These are phyloP conservation scores for Cyrtodaria siliqua DNA, from an alignment of 2,888 invertebrate species.

Conservation along the genomic window DNA sequence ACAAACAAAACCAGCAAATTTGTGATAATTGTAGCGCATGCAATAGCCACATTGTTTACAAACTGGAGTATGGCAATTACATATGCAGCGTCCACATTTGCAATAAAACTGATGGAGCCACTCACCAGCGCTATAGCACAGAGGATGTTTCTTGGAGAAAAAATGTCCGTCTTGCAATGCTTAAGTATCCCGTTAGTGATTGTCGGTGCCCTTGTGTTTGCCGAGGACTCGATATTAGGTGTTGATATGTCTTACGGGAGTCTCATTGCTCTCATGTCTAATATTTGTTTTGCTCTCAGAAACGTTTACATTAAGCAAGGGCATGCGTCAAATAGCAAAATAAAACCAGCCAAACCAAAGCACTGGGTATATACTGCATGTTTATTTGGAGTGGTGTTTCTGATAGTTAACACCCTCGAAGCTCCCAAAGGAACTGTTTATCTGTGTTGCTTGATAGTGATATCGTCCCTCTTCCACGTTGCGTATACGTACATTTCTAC, in stretches of 20 bases:
- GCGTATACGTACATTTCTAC: slow-evolving; percentile 66
- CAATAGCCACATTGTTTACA: slow-evolving; percentile 61
- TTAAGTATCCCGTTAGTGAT: slow-evolving; percentile 63
- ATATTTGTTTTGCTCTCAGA: slow-evolving; percentile 61
- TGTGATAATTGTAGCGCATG: slow-evolving; percentile 31
- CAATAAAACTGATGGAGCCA: slow-evolving; percentile 70
- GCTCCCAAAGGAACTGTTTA: no score
- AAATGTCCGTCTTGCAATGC: slow-evolving; percentile 27
- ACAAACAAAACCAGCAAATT: not conserved
- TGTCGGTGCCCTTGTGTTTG: slow-evolving; percentile 56
- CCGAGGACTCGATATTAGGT: slow-evolving; percentile 32
- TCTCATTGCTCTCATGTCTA: slow-evolving; percentile 62
- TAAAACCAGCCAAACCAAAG: not conserved
- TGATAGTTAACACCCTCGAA: no score
- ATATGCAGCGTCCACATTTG: slow-evolving; percentile 65
- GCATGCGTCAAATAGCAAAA: slow-evolving; percentile 1
- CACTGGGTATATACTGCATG: no score
- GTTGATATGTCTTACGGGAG: slow-evolving; percentile 40
- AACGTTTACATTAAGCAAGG: slow-evolving; percentile 61
- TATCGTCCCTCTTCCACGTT: slow-evolving; percentile 63
- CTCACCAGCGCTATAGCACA: slow-evolving; percentile 60
- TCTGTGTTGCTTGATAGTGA: not conserved
- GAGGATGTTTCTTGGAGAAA: slow-evolving; percentile 34
- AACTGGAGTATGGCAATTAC: slow-evolving; percentile 65
- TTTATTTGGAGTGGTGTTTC: no score